A percentile compares a stretch with the other conserved stretches of the same genome.
Conservation (phyloP, 2,113 vertebrate species). For the Platanista minor region DNA sequence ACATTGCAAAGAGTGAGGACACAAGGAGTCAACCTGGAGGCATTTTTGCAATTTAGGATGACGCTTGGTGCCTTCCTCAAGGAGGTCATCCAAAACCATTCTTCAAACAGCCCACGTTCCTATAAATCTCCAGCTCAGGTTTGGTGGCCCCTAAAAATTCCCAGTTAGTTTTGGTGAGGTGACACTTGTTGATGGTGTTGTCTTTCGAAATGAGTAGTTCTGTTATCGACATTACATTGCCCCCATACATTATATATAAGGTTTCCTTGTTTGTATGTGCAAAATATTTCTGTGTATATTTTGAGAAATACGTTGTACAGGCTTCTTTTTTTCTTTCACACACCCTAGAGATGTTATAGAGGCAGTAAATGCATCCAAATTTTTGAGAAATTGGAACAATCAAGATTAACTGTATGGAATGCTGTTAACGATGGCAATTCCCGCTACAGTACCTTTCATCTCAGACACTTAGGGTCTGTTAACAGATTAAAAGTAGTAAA, state of each 20-base stretch:
- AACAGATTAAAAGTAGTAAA: conserved; percentile 74
- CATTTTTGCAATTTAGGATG: not conserved
- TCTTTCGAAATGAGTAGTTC: not conserved
- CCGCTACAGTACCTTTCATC: conserved; percentile 33
- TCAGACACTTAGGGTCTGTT: conserved; percentile 49
- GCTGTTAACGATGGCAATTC: conserved; percentile 52
- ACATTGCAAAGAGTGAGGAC: not conserved
- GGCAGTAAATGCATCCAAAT: conserved; percentile 64
- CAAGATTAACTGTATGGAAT: conserved; percentile 61
- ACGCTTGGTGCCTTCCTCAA: not conserved
- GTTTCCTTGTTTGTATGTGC: not conserved
- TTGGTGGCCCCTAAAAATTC: not conserved
- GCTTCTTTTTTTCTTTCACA: conserved; percentile 35
- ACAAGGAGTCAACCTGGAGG: not conserved
- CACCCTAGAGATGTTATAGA: conserved; percentile 38
- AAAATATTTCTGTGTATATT: conserved; percentile 45
- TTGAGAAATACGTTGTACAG: conserved; percentile 41
- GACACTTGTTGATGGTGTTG: not conserved
- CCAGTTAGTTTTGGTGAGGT: not conserved
- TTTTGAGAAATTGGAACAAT: conserved; percentile 70
- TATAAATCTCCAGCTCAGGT: not conserved
- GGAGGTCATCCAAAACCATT: not conserved
- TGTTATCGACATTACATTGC: not conserved
- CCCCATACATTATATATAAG: conserved; percentile 22
- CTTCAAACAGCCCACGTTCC: not conserved